These are phyloP conservation scores for Trematomus bernacchii DNA, from an alignment of 2,797 vertebrate genomes.

Conservation along the genomic window DNA sequence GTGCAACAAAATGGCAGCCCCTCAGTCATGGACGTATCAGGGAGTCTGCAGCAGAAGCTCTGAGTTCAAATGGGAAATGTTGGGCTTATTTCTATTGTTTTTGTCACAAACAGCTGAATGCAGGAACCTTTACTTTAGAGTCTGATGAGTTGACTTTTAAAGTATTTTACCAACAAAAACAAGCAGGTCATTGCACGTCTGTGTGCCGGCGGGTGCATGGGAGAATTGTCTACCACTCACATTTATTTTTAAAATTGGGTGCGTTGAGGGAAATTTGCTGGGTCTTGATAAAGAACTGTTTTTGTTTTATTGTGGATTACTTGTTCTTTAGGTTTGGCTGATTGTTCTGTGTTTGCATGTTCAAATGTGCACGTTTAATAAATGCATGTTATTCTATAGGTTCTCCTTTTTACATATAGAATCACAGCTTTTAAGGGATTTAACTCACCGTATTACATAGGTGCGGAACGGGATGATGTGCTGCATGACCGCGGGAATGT, in stretches of 20 bases:
- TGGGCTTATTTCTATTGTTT: no score
- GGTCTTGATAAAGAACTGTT: not conserved
- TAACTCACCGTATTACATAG: slow-evolving; percentile 94
- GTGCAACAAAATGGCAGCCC: slow-evolving; percentile 45
- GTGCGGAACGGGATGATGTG: slow-evolving; percentile 99
- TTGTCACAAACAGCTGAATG: no score
- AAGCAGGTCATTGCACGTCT: not conserved
- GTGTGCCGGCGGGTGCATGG: not conserved
- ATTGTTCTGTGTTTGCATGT: not conserved
- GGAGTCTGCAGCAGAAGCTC: not conserved
- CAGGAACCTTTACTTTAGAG: not conserved
- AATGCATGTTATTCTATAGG: no score
- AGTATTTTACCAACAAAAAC: not conserved
- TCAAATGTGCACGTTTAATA: no score
- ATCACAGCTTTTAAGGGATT: no score
- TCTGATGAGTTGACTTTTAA: not conserved
- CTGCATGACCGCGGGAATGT: slow-evolving; percentile 99
- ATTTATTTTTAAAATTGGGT: not conserved
- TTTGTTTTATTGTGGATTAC: not conserved
- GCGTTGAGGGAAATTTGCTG: not conserved
- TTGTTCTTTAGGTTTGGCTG: not conserved
- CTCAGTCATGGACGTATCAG: not conserved
- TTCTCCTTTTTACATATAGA: no score
- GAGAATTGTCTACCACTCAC: not conserved
- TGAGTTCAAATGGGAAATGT: not conserved